phyloP scores from a whole-genome alignment of 1,140 invertebrate species.

The Scylla paramamosain region DNA sequence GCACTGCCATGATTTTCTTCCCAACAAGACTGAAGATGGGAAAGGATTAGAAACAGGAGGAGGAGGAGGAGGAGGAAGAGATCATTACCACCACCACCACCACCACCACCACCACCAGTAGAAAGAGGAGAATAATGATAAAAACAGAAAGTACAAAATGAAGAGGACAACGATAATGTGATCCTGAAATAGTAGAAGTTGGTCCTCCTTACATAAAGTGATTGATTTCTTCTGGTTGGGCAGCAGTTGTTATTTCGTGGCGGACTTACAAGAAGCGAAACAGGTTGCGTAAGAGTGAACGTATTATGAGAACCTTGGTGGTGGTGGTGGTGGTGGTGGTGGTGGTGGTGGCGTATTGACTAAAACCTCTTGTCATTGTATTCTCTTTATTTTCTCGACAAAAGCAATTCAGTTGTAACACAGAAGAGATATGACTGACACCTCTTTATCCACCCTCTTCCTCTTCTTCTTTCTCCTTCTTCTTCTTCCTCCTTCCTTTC shows the following conservation, averaged over 20 bases:
- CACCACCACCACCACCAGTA: too few species aligned
- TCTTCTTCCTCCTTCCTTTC: too few species aligned
- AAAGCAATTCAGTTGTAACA: too few species aligned
- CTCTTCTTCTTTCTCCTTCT: too few species aligned
- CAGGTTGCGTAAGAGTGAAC: not conserved
- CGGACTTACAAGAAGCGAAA: not conserved
- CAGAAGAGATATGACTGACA: too few species aligned
- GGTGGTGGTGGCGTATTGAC: slow-evolving; percentile 3
- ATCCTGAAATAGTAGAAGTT: not conserved
- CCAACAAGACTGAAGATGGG: too few species aligned
- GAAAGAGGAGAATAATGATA: too few species aligned
- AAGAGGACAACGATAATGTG: not conserved
- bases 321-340: not conserved
- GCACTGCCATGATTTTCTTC: not conserved
- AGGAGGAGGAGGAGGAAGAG: not conserved
- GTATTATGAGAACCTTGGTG: not conserved
- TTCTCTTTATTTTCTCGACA: not conserved
- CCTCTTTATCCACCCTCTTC: too few species aligned
- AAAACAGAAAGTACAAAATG: too few species aligned
- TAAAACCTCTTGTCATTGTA: not conserved
- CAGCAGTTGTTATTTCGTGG: too few species aligned
- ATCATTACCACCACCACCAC: too few species aligned
- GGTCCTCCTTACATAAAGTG: not conserved
- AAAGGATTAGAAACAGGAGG: too few species aligned
- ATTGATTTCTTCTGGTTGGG: not conserved